Conservation (phyloP, 2,888 invertebrate species). For the Drosophila trichaetosa region DNA sequence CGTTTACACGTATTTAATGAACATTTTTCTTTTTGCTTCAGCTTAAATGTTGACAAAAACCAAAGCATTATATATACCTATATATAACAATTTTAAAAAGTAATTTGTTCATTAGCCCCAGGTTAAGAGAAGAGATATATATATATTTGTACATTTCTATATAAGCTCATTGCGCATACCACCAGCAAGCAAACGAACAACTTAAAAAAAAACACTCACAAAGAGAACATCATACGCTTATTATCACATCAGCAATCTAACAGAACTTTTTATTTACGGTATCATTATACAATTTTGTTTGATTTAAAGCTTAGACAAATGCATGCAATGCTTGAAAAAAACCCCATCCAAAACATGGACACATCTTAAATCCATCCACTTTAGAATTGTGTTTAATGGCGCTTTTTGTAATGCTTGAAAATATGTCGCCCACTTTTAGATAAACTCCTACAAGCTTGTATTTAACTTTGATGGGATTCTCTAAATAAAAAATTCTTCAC, state of each 20-base stretch:
- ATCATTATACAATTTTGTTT: slow-evolving; percentile 44
- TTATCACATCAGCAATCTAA: slow-evolving; percentile 35
- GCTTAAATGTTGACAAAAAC: slow-evolving; percentile 49
- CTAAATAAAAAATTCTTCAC: neutral
- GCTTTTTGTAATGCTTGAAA: slow-evolving; percentile 73
- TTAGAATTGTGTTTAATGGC: slow-evolving; percentile 55
- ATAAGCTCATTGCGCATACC: slow-evolving; percentile 36
- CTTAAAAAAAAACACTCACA: slow-evolving; percentile 19
- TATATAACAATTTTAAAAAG: slow-evolving; percentile 57
- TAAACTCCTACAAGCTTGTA: slow-evolving; percentile 46
- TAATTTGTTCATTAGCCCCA: slow-evolving; percentile 80
- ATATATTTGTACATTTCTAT: slow-evolving; percentile 28
- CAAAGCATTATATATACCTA: slow-evolving; percentile 15
- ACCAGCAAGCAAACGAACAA: slow-evolving; percentile 26
- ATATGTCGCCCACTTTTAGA: slow-evolving; percentile 61
- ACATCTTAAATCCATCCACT: slow-evolving; percentile 46
- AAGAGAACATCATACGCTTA: slow-evolving; percentile 39
- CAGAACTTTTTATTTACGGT: slow-evolving; percentile 32
- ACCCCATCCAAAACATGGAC: slow-evolving; percentile 29
- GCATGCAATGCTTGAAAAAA: slow-evolving; percentile 64
- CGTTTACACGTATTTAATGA: slow-evolving; percentile 86
- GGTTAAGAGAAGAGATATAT: slow-evolving; percentile 45
- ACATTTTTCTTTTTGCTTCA: slow-evolving; percentile 82
- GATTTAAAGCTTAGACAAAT: slow-evolving; percentile 58
- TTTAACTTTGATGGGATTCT: slow-evolving; percentile 25